phyloP scores from a whole-genome alignment of 2,797 vertebrate species.

The Syncerus caffer region DNA sequence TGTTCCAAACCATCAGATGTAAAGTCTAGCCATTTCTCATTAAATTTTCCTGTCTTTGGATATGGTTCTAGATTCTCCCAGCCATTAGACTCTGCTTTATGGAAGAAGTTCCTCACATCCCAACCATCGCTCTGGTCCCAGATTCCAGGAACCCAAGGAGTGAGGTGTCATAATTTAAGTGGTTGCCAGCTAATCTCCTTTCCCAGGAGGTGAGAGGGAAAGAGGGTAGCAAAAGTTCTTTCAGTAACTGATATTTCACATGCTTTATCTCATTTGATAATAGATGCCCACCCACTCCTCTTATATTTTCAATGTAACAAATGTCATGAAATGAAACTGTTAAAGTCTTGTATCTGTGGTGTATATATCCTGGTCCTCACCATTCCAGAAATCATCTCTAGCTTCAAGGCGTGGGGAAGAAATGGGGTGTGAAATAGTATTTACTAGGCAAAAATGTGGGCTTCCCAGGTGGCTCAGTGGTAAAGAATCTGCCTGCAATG shows the following conservation, averaged over 20 bases:
- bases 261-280: neutral
- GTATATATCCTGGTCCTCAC: neutral
- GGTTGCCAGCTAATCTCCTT: neutral
- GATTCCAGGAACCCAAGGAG: neutral
- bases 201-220: neutral
- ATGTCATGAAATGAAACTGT: neutral
- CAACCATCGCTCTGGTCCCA: neutral
- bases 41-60: conserved; percentile 10
- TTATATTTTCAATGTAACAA: neutral
- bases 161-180: neutral
- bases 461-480: neutral
- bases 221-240: neutral
- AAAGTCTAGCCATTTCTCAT: conserved; percentile 23
- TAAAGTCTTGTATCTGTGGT: neutral
- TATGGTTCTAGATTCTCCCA: neutral
- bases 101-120: neutral
- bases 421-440: neutral
- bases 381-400: conserved; percentile 1
- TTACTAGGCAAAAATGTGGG: neutral
- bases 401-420: neutral
- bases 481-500: neutral
- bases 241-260: neutral
- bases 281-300: neutral
- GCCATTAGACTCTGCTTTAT: neutral
- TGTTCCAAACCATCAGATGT: neutral